Percentiles rank a stretch among this genome's conserved stretches.
Conservation (phyloP, 2,888 invertebrate species). For the Pycnomerus fuliginosus region DNA sequence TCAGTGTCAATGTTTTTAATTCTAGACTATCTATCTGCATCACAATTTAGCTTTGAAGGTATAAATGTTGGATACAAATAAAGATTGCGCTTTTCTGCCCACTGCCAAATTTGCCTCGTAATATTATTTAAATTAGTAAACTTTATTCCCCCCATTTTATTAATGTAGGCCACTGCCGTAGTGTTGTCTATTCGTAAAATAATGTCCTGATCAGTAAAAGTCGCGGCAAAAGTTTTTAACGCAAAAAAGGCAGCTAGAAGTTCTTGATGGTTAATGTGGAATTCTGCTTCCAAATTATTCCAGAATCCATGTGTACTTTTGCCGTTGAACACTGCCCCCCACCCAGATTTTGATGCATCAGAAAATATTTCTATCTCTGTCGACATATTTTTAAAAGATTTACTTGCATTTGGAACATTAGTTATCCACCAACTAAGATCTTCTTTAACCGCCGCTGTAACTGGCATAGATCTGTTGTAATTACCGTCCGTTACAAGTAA, state of each 20-base stretch:
- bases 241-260: constrained; percentile 6
- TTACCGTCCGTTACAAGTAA: constrained; percentile 8
- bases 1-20: too few species aligned
- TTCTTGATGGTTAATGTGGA: constrained; percentile 10
- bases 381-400: background rate
- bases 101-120: background rate
- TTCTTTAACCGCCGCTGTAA: background rate
- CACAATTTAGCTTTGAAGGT: background rate
- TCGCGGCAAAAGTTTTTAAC: constrained; percentile 6
- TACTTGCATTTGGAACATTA: background rate
- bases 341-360: constrained; percentile 6
- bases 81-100: background rate
- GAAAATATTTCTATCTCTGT: constrained; percentile 5
- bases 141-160: background rate
- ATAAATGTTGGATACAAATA: background rate
- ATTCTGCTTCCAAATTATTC: background rate
- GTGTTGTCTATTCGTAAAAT: constrained; percentile 34
- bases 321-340: constrained; percentile 2
- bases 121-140: background rate
- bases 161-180: constrained; percentile 31
- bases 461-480: constrained; percentile 5
- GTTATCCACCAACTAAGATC: constrained; percentile 6
- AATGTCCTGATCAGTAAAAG: constrained; percentile 13
- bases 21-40: constrained; percentile 10
- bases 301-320: constrained; percentile 4